Conservation (phyloP, 2,888 invertebrate species). For the Scaptomyza polygonia region DNA sequence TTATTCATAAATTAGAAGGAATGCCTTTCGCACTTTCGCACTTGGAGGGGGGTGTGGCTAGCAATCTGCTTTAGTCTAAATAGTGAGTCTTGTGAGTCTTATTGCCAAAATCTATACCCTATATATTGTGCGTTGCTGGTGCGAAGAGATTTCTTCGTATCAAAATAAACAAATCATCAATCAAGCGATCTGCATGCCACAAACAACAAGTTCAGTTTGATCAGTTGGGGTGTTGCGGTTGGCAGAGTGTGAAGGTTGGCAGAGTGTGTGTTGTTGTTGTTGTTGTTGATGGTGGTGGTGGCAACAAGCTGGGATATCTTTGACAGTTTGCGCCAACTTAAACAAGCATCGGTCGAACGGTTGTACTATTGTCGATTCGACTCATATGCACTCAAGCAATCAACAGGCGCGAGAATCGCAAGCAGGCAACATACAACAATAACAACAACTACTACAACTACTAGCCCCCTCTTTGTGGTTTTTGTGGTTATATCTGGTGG, state of each 20-base stretch:
- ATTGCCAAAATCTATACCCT: slow-evolving; percentile 57
- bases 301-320: slow-evolving; percentile 73
- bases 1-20: slow-evolving; percentile 73
- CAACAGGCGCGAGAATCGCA: slow-evolving; percentile 63
- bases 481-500: slow-evolving; percentile 5
- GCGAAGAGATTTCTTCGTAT: slow-evolving; percentile 73
- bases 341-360: slow-evolving; percentile 43
- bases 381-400: slow-evolving; percentile 75
- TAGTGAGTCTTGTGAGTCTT: too few species aligned
- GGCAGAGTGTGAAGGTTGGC: slow-evolving; percentile 1
- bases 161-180: slow-evolving; percentile 82
- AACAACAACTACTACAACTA: too few species aligned
- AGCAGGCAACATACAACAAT: slow-evolving; percentile 21
- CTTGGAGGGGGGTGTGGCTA: slow-evolving; percentile 49
- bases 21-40: slow-evolving; percentile 36
- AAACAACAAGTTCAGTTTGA: slow-evolving; percentile 32
- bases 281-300: not conserved
- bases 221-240: slow-evolving; percentile 1
- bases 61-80: slow-evolving; percentile 35
- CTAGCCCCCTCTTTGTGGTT: slow-evolving; percentile 21
- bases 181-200: slow-evolving; percentile 72
- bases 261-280: too few species aligned
- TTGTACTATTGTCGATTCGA: slow-evolving; percentile 24
- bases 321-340: slow-evolving; percentile 73
- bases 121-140: slow-evolving; percentile 37